phyloP scores from a whole-genome alignment of 2,113 vertebrate genomes.

The Aptenodytes forsteri region DNA sequence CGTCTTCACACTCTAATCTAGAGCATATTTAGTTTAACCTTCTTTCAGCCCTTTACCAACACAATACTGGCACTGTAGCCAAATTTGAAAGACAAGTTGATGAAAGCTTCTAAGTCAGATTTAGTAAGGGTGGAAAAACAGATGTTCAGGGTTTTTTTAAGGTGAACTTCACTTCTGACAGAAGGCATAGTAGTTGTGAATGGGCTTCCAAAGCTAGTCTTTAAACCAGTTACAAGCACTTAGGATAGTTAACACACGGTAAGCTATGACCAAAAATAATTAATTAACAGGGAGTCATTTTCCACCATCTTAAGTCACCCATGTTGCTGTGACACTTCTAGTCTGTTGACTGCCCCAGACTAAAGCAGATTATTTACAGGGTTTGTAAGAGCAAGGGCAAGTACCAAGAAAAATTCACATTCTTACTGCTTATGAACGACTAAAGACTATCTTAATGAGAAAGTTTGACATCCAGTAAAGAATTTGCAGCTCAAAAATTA shows the following conservation, averaged over 20 bases:
- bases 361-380: neutral
- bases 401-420: neutral
- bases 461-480: neutral
- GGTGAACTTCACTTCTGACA: conserved; percentile 23
- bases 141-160: conserved; percentile 40
- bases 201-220: conserved; percentile 11
- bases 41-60: conserved; percentile 23
- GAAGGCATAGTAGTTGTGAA: conserved; percentile 42
- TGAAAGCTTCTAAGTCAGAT: conserved; percentile 59
- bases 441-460: neutral
- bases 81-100: conserved; percentile 59
- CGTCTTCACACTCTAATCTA: neutral
- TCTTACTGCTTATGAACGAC: neutral
- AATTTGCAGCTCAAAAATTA: neutral
- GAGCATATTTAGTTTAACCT: conserved; percentile 45
- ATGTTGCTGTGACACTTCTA: neutral
- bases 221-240: neutral
- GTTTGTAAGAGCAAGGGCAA: neutral
- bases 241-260: neutral
- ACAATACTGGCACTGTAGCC: conserved; percentile 25
- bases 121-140: conserved; percentile 50
- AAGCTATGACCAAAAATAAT: neutral
- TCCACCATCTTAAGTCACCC: neutral
- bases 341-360: neutral
- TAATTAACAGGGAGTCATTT: neutral